Evolutionary conservation across 2,888 invertebrate species (phyloP).

Genomic region (Petrolisthes cinctipes): DNA sequence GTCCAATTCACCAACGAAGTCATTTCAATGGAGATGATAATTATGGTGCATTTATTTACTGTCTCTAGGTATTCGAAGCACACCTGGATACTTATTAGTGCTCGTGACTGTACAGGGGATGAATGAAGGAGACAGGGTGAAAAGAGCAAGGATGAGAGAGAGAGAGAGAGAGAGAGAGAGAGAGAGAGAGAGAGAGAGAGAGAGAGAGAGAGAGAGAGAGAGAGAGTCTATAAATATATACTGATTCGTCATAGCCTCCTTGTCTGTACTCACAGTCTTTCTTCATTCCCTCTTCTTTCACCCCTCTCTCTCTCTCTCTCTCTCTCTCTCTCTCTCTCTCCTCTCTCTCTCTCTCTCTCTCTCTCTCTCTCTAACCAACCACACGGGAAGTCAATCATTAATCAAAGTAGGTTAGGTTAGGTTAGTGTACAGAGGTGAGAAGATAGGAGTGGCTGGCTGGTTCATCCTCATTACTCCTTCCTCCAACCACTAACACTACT

Average conservation of each 20-base stretch:
- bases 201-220: too few relatives aligned
- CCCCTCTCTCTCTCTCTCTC: neutral
- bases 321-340: constrained; percentile 15
- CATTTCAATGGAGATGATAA: too few relatives aligned
- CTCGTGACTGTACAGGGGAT: neutral
- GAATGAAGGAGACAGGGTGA: neutral
- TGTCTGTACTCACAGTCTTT: neutral
- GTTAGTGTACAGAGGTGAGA: neutral
- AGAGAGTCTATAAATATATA: neutral
- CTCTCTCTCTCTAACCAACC: neutral
- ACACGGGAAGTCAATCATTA: constrained; percentile 12
- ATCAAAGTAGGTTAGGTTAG: neutral
- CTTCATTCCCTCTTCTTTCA: neutral
- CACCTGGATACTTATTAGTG: too few relatives aligned
- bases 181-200: too few relatives aligned
- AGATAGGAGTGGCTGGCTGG: neutral
- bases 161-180: neutral
- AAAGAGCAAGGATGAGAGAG: neutral
- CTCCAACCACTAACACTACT: neutral
- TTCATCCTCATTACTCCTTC: neutral
- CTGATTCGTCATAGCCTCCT: neutral
- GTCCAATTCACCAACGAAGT: too few relatives aligned
- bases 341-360: neutral
- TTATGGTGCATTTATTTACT: too few relatives aligned
- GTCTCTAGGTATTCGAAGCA: too few relatives aligned